Percentiles rank a stretch among this genome's conserved stretches.
Conservation (phyloP, 1,140 invertebrate species). For the Battus philenor region DNA sequence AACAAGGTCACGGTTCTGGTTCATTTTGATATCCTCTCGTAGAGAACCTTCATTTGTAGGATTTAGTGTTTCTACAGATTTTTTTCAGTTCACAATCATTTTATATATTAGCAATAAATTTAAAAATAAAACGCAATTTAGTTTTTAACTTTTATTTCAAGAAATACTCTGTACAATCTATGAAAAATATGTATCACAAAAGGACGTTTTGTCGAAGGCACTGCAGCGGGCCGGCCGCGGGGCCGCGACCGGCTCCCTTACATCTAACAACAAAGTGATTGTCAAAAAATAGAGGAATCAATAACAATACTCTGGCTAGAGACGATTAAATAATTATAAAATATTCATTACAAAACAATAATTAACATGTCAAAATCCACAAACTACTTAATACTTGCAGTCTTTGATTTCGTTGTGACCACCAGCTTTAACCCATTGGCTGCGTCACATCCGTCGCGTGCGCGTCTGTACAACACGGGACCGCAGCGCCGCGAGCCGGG, state of each 20-base stretch:
- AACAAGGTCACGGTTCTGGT: too few relatives aligned
- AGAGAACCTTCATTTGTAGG: too few relatives aligned
- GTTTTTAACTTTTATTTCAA: slow-evolving; percentile 12
- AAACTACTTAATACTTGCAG: slow-evolving; percentile 55
- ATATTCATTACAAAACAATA: slow-evolving; percentile 44
- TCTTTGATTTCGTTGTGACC: slow-evolving; percentile 75
- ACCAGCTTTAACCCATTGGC: slow-evolving; percentile 53
- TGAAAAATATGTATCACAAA: slow-evolving; percentile 65
- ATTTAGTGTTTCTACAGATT: too few relatives aligned
- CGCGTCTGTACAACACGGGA: not conserved
- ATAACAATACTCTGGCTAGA: slow-evolving; percentile 48
- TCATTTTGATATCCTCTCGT: too few relatives aligned
- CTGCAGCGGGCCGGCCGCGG: not conserved
- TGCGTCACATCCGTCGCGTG: slow-evolving; percentile 49
- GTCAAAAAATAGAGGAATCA: slow-evolving; percentile 27
- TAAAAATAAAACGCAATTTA: slow-evolving; percentile 45
- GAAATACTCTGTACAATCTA: slow-evolving; percentile 16
- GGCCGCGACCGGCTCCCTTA: not conserved
- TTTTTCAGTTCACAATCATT: too few relatives aligned
- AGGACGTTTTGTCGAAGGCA: slow-evolving; percentile 45
- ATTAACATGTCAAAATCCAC: slow-evolving; percentile 51
- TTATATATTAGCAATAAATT: too few relatives aligned
- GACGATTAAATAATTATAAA: slow-evolving; percentile 55
- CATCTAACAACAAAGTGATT: slow-evolving; percentile 13
- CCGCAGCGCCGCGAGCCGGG: not conserved